Evolutionary conservation across 2,797 vertebrate species (phyloP).

Genomic region (Sebastes vulpes): DNA sequence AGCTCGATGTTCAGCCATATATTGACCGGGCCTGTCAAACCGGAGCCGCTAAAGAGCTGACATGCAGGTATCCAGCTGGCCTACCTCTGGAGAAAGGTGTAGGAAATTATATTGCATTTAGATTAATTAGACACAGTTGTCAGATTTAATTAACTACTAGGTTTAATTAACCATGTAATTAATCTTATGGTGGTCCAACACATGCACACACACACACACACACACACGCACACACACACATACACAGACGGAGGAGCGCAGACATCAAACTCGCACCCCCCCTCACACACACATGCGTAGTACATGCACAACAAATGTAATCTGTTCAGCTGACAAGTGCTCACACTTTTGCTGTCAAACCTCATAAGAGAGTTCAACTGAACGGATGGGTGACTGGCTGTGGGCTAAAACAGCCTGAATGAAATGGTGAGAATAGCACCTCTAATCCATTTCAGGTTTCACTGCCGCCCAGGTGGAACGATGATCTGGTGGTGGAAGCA

Average conservation of each 20-base stretch:
- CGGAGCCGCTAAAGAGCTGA: conserved; percentile 69
- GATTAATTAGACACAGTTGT: conserved; percentile 89
- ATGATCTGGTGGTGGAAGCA: conserved; percentile 54
- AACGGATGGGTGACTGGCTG: conserved; percentile 57
- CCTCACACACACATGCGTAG: conserved; percentile 45
- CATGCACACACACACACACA: conserved; percentile 44
- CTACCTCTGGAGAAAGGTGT: conserved; percentile 84
- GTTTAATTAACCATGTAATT: conserved; percentile 90
- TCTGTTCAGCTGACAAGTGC: conserved; percentile 75
- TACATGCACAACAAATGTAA: conserved; percentile 79
- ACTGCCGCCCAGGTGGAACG: conserved; percentile 64
- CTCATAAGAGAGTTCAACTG: conserved; percentile 77
- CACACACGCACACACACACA: conserved; percentile 31
- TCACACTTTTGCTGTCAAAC: conserved; percentile 78
- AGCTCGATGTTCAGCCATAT: conserved; percentile 44
- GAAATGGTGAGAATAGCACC: conserved; percentile 69
- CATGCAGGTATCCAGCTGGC: conserved; percentile 82
- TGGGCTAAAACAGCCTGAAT: conserved; percentile 67
- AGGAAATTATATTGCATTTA: conserved; percentile 88
- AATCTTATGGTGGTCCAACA: conserved; percentile 86
- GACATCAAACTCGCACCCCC: conserved; percentile 21
- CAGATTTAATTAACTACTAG: conserved; percentile 89
- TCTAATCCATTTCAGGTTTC: conserved; percentile 74
- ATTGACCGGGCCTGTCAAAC: conserved; percentile 66
- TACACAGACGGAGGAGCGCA: neutral